Percentiles rank a stretch among this genome's conserved stretches.
Evolutionary conservation across 2,888 invertebrate species (phyloP).

Genomic region (Pachydiplax longipennis): DNA sequence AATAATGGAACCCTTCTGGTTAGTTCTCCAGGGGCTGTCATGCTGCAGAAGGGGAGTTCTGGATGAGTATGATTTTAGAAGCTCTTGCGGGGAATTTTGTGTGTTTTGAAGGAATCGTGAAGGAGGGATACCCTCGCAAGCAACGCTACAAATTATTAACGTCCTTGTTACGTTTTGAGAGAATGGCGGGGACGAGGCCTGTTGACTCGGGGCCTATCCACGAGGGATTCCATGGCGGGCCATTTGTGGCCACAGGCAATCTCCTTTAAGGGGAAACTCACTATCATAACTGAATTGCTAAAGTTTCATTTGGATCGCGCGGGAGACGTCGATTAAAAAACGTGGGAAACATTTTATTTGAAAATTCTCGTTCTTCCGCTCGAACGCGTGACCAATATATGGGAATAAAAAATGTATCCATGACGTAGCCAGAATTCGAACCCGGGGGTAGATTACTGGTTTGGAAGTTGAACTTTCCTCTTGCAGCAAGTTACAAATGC

Average conservation of each 20-base stretch:
- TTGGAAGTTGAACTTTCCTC: too few relatives aligned
- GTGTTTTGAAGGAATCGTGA: neutral
- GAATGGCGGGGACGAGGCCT: neutral
- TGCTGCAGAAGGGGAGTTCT: neutral
- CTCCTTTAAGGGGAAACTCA: neutral
- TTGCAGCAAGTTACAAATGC: too few relatives aligned
- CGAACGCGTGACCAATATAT: too few relatives aligned
- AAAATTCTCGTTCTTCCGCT: neutral
- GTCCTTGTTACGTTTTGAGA: neutral
- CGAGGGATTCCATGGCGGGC: neutral
- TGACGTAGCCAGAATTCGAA: too few relatives aligned
- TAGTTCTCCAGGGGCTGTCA: neutral
- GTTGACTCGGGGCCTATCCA: neutral
- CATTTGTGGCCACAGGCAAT: neutral
- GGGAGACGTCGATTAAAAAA: neutral
- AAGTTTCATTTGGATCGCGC: neutral
- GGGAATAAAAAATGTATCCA: too few relatives aligned
- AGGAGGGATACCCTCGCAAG: neutral
- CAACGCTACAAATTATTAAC: conserved; percentile 35
- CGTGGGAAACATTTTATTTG: neutral
- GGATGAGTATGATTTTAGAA: neutral
- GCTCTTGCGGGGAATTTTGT: neutral
- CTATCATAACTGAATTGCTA: neutral
- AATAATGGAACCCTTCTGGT: neutral
- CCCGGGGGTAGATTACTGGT: too few relatives aligned